Evolutionary conservation across 2,888 invertebrate species (phyloP).

Genomic region (Carterocephalus palaemon): DNA sequence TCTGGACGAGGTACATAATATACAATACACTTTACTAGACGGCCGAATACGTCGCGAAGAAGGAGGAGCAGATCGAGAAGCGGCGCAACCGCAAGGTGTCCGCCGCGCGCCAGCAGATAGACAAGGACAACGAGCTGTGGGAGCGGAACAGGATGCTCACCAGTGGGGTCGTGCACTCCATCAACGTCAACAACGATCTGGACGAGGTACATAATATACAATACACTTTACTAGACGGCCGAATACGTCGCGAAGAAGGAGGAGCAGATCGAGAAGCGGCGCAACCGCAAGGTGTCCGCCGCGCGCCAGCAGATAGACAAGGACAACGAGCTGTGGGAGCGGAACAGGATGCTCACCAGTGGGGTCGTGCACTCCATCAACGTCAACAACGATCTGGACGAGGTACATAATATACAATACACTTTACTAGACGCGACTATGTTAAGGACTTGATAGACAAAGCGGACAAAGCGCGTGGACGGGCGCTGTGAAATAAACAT

Average conservation of each 20-base stretch:
- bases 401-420: too few relatives aligned
- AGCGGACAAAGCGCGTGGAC: too few relatives aligned
- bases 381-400: conserved; percentile 95
- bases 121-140: conserved; percentile 99
- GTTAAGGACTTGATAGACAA: too few relatives aligned
- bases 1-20: conserved; percentile 93
- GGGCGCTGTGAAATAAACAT: too few relatives aligned
- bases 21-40: too few relatives aligned
- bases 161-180: conserved; percentile 93
- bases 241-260: conserved; percentile 97
- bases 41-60: conserved; percentile 95
- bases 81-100: conserved; percentile 94
- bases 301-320: conserved; percentile 98
- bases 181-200: conserved; percentile 93
- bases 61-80: conserved; percentile 95
- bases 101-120: conserved; percentile 97
- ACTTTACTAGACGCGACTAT: too few relatives aligned
- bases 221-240: too few relatives aligned
- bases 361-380: conserved; percentile 95
- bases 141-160: conserved; percentile 98
- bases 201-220: too few relatives aligned
- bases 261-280: conserved; percentile 92
- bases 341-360: conserved; percentile 97
- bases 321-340: conserved; percentile 99
- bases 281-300: conserved; percentile 95